phyloP scores from a whole-genome alignment of 2,888 invertebrate species.

The Hedya salicella region DNA sequence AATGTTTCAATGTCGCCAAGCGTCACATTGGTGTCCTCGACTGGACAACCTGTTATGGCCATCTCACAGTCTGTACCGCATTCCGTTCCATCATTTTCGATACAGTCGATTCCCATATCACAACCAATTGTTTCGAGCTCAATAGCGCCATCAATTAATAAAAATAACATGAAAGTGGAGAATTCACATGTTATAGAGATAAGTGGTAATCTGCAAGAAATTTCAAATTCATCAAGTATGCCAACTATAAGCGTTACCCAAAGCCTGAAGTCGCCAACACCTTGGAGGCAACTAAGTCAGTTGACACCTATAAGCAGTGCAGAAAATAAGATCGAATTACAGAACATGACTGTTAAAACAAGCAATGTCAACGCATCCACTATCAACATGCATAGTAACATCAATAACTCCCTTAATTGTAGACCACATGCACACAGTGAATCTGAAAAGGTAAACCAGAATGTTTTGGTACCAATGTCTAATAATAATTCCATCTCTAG shows the following conservation, averaged over 20 bases:
- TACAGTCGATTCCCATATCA: slow-evolving; percentile 78
- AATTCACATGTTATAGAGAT: slow-evolving; percentile 80
- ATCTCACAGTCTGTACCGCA: slow-evolving; percentile 78
- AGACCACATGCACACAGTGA: slow-evolving; percentile 68
- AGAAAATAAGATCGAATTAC: slow-evolving; percentile 73
- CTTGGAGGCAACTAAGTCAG: slow-evolving; percentile 74
- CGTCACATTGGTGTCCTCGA: slow-evolving; percentile 77
- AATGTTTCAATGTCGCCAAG: slow-evolving; percentile 76
- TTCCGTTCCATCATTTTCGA: slow-evolving; percentile 68
- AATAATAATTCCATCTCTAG: slow-evolving; percentile 63
- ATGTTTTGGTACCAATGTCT: slow-evolving; percentile 69
- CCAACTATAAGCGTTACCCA: slow-evolving; percentile 81
- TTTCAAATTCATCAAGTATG: slow-evolving; percentile 64
- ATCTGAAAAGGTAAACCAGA: slow-evolving; percentile 71
- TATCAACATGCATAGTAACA: slow-evolving; percentile 68
- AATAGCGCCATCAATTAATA: slow-evolving; percentile 72
- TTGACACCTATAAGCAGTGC: slow-evolving; percentile 55
- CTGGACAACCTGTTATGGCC: slow-evolving; percentile 80
- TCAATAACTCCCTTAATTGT: slow-evolving; percentile 50
- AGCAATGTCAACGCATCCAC: slow-evolving; percentile 61
- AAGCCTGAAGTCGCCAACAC: slow-evolving; percentile 77
- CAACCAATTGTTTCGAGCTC: slow-evolving; percentile 82
- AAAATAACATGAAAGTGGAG: slow-evolving; percentile 74
- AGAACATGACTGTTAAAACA: slow-evolving; percentile 69
- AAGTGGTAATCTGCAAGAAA: slow-evolving; percentile 77